Evolutionary conservation across 2,113 vertebrate species (phyloP), one percentile per base, ranked within the genome.

Genomic region (Suricata suricatta): DNA sequence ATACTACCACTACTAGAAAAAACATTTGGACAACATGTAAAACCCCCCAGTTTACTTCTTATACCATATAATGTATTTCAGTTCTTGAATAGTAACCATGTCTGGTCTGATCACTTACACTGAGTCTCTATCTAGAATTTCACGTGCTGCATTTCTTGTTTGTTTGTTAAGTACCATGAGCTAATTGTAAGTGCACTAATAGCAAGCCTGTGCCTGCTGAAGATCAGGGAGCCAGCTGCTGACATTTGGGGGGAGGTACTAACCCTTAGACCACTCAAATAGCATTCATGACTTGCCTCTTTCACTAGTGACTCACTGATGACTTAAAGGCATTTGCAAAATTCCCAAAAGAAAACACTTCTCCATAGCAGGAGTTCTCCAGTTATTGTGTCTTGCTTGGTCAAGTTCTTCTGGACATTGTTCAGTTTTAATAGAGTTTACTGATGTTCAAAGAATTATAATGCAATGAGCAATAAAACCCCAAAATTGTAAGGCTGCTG

Each of bases 371-470:
- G 44, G 29, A 92, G 31, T 64, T 41, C 31, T 94, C 88, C 31
- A 8, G 85, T 84, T 93, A 16, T 66, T 63, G 21, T 81, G 76
- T 94, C n/a, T 88, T 76, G 33, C 33, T 87, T 84, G 9, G 64
- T 90, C 33, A 83, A 33, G 38, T 82, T 84, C 50, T 91, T 79
- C 84, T 85, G 60, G 19, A 31, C 17, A 64, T 79, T 50, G 17
- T 88, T 95, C 47, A 41, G 4, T 68, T 68, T 91, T 35, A 92
- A 66, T 89, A 50, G 11, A 66, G 35, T 82, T 88, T 66, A 60
- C 66, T 72, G 27, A 83, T 92, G 96, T 97, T 95, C 16, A 88
- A 92, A 52, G 87, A 54, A 33, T 79, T 85, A 35, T n/a, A 93
- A 90, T 80, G n/a, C 33, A 74, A 15, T 47, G 41, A 81, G 3